Conservation (phyloP, 2,113 vertebrate species). For the Notarius quadriscutis region DNA sequence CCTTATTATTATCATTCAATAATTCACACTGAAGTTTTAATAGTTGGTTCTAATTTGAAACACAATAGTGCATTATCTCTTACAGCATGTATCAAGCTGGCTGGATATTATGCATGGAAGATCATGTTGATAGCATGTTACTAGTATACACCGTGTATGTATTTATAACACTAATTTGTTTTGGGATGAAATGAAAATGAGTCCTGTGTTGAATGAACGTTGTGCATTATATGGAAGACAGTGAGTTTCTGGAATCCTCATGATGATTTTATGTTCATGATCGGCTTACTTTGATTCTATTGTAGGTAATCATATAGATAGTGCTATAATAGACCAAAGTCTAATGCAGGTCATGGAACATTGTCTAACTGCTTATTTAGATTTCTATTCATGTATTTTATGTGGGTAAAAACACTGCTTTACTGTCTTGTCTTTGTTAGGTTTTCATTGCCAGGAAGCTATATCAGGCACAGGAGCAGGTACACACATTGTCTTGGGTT, state of each 20-base stretch:
- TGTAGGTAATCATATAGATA: conserved; percentile 1
- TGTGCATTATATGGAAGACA: background rate
- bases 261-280: background rate
- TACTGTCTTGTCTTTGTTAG: too few relatives aligned
- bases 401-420: background rate
- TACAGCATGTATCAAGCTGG: background rate
- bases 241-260: background rate
- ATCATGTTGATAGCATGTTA: background rate
- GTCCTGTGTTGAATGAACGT: background rate
- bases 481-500: background rate
- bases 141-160: background rate
- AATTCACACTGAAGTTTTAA: background rate
- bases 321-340: background rate
- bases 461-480: background rate
- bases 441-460: background rate
- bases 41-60: background rate
- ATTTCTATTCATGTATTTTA: background rate
- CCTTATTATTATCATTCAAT: background rate
- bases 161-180: background rate
- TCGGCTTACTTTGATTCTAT: background rate
- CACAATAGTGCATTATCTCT: background rate
- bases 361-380: background rate
- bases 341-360: background rate
- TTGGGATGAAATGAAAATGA: background rate
- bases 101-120: background rate